Conservation (phyloP, 2,113 vertebrate species). For the Archilochus colubris region DNA sequence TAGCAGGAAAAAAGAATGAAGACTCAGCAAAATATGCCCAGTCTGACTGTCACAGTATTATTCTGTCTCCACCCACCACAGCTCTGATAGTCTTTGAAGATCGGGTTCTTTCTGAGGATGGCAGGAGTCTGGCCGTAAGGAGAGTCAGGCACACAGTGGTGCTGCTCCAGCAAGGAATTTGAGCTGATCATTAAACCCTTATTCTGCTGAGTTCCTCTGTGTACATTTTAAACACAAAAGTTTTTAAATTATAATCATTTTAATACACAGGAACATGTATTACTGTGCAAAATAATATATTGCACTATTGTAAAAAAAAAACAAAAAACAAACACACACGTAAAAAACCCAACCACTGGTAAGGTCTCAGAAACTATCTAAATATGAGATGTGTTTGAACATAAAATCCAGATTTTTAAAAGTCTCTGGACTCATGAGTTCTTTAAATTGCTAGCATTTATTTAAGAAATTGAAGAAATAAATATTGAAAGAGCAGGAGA, state of each 20-base stretch:
- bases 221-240: neutral
- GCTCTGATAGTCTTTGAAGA: neutral
- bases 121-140: neutral
- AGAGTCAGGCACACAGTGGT: neutral
- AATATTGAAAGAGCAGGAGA: neutral
- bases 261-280: neutral
- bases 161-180: neutral
- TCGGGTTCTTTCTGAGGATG: neutral
- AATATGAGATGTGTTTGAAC: neutral
- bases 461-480: neutral
- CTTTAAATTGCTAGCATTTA: neutral
- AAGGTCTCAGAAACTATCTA: neutral
- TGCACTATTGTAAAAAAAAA: neutral
- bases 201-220: neutral
- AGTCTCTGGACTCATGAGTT: neutral
- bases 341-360: neutral
- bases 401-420: neutral
- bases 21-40: constrained; percentile 8
- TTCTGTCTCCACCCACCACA: constrained; percentile 20
- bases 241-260: neutral
- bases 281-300: neutral
- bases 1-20: neutral
- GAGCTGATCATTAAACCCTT: neutral
- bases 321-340: no score
- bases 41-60: neutral